Evolutionary conservation across 1,140 invertebrate species (phyloP).

Genomic region (Probaryconus sp.): DNA sequence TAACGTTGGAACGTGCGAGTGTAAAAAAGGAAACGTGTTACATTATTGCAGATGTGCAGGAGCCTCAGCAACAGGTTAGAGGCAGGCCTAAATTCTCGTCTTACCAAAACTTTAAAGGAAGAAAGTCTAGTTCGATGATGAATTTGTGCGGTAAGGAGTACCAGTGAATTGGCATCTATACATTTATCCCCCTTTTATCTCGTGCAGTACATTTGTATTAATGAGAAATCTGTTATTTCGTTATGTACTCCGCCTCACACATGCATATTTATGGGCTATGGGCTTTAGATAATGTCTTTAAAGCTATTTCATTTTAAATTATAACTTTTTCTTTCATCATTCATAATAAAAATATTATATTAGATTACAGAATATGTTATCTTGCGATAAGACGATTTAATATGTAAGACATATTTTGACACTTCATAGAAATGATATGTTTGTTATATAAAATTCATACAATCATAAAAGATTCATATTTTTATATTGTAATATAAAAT

Average conservation of each 20-base stretch:
- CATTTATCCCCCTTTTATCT: conserved; percentile 70
- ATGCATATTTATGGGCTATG: conserved; percentile 17
- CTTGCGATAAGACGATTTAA: too few relatives aligned
- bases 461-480: too few relatives aligned
- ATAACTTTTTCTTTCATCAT: background rate
- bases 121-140: conserved; percentile 95
- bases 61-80: conserved; percentile 85
- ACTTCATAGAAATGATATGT: too few relatives aligned
- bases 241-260: background rate
- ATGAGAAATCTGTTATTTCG: conserved; percentile 4
- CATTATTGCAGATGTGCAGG: conserved; percentile 82
- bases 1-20: conserved; percentile 67
- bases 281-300: conserved; percentile 32
- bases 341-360: background rate
- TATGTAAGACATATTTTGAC: too few relatives aligned
- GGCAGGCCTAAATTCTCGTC: conserved; percentile 89
- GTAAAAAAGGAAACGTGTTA: conserved; percentile 77
- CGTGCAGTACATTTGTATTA: conserved; percentile 64
- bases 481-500: too few relatives aligned
- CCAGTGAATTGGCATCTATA: conserved; percentile 73
- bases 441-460: too few relatives aligned
- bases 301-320: background rate
- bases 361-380: too few relatives aligned
- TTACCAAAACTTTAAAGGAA: conserved; percentile 91
- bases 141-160: conserved; percentile 93